Evolutionary conservation across 2,888 invertebrate species (phyloP), one percentile per base, ranked within the genome.

Genomic region (Drosophila helvetica): DNA sequence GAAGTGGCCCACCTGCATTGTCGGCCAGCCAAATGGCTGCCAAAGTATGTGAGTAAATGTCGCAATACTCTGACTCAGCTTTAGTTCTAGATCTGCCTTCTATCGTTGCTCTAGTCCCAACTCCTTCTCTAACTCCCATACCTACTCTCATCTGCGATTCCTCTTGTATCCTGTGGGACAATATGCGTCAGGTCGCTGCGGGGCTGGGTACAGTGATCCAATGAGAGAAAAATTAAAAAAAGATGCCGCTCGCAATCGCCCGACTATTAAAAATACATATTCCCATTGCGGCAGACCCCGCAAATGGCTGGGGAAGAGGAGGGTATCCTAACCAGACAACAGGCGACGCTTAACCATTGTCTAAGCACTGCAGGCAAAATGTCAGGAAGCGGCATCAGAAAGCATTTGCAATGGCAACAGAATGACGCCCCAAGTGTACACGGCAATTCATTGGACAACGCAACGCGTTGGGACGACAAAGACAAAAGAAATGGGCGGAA

Each of bases 341-440:
- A 43, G 66, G 48, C 55, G 48, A 54, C 46, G 75, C 66, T 59
- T 59, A 73, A 48, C 68, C 59, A 74, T 77, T 77, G 68, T 77
- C 74, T 75, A 57, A 62, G 63, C 55, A n/a, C n/a, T n/a, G n/a
- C n/a, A n/a, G 55, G 75, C 68, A 58, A 58, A 58, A 74, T 74
- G 74, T 51, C 72, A 73, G 74, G 60, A 73, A 66, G 45, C 65
- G 58, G 61, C 53, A 54, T 50, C 57, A 62, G 68, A 62, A 68
- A 74, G 56, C 75, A 62, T 50, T 73, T 43, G 74, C 56, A 67
- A 42, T 68, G 62, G 50, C 62, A 74, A 74, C 69, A 68, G 69
- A 68, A 74, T 57, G 75, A 38, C 73, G 73, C 71, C 73, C 57
- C 53, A 50, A 56, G 71, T 64, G 71, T 64, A 54, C 64, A 64